These are phyloP conservation scores for Nannoperca australis DNA, from an alignment of 2,797 vertebrate species.

Conservation along the genomic window DNA sequence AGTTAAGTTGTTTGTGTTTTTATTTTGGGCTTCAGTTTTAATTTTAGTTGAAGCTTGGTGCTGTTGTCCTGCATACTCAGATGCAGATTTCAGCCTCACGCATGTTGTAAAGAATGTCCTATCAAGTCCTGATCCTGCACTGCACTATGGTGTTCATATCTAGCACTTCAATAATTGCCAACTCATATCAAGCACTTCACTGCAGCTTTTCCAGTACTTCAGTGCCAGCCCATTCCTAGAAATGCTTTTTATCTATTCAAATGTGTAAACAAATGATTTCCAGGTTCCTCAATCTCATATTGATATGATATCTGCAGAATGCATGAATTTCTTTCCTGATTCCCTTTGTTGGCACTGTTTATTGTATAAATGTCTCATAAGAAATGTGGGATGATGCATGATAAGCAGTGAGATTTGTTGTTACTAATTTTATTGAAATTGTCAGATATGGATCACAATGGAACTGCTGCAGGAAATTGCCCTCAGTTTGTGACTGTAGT, in stretches of 20 bases:
- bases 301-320: not conserved
- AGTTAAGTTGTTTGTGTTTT: not conserved
- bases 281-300: constrained; percentile 35
- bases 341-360: not conserved
- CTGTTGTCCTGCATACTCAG: not conserved
- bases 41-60: too few species aligned
- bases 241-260: constrained; percentile 23
- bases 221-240: constrained; percentile 47
- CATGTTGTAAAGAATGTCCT: not conserved
- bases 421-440: not conserved
- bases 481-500: not conserved
- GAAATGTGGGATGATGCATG: not conserved
- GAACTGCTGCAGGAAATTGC: not conserved
- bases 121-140: not conserved
- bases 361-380: not conserved
- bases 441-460: not conserved
- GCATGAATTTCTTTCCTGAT: not conserved
- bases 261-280: constrained; percentile 8
- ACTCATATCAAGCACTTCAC: not conserved
- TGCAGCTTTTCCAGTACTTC: not conserved
- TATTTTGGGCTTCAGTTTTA: not conserved
- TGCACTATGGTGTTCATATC: constrained; percentile 2
- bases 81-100: not conserved
- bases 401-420: not conserved
- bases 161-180: not conserved